Conservation (phyloP, 1,140 invertebrate genomes). For the Heliconius melpomene region DNA sequence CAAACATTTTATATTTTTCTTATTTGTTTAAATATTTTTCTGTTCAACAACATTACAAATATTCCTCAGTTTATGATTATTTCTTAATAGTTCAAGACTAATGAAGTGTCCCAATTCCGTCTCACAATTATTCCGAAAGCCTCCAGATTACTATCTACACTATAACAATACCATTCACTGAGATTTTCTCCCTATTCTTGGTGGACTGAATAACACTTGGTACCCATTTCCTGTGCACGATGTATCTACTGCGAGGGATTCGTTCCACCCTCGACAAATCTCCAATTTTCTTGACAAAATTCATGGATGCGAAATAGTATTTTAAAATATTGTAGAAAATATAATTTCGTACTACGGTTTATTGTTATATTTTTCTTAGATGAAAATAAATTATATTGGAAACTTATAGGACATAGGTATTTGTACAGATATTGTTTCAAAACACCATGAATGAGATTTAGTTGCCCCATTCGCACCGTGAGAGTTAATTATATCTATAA, state of each 20-base stretch:
- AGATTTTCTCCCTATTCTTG: constrained; percentile 46
- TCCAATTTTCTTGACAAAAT: constrained; percentile 57
- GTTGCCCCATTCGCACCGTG: no score
- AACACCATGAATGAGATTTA: no score
- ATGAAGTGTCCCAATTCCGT: neutral
- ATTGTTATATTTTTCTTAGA: neutral
- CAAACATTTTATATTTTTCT: no score
- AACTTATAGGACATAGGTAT: no score
- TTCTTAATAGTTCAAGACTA: neutral
- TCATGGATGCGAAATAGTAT: constrained; percentile 42
- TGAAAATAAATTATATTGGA: no score
- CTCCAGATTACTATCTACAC: neutral
- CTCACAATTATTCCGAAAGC: neutral
- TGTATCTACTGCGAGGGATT: constrained; percentile 66
- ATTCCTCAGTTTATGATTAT: neutral
- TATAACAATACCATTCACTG: constrained; percentile 39
- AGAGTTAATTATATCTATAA: no score
- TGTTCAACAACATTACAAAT: neutral
- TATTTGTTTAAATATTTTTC: no score
- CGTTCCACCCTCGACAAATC: constrained; percentile 73
- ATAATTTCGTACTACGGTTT: neutral
- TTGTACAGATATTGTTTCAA: no score
- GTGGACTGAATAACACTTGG: constrained; percentile 76
- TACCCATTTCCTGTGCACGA: constrained; percentile 72
- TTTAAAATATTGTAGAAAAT: constrained; percentile 12